phyloP scores from a whole-genome alignment of 2,797 vertebrate genomes.

The Anas bernieri region DNA sequence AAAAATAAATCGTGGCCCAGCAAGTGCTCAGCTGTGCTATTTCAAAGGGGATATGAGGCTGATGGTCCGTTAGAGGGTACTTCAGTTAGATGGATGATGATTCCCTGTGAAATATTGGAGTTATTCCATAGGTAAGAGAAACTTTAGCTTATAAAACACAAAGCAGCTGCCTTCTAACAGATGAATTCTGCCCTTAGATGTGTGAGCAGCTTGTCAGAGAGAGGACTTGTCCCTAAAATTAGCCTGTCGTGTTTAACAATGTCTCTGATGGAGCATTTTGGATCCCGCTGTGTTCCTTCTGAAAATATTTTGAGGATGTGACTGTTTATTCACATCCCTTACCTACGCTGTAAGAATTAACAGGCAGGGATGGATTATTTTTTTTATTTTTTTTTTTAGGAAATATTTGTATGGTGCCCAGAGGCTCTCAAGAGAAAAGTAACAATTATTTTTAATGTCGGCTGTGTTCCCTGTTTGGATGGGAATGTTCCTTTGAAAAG shows the following conservation, averaged over 20 bases:
- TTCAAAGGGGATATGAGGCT: slow-evolving; percentile 74
- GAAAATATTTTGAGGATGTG: slow-evolving; percentile 30
- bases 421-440: slow-evolving; percentile 29
- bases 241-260: slow-evolving; percentile 7
- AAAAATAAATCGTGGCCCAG: slow-evolving; percentile 73
- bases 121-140: slow-evolving; percentile 74
- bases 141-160: slow-evolving; percentile 66
- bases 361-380: not conserved
- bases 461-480: not conserved
- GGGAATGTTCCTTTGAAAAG: slow-evolving; percentile 18
- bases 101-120: slow-evolving; percentile 70
- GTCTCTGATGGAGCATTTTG: slow-evolving; percentile 5
- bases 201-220: slow-evolving; percentile 40
- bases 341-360: not conserved
- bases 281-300: slow-evolving; percentile 6
- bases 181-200: not conserved
- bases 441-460: not conserved
- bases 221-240: slow-evolving; percentile 15
- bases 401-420: not conserved
- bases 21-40: slow-evolving; percentile 76
- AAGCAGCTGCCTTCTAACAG: slow-evolving; percentile 48
- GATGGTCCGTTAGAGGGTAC: slow-evolving; percentile 72
- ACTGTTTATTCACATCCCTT: slow-evolving; percentile 30
- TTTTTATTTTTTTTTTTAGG: not conserved
- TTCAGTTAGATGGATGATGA: slow-evolving; percentile 75